Percentiles rank a stretch among this genome's conserved stretches.
Conservation (phyloP, 2,888 invertebrate genomes). For the Athalia cordata region DNA sequence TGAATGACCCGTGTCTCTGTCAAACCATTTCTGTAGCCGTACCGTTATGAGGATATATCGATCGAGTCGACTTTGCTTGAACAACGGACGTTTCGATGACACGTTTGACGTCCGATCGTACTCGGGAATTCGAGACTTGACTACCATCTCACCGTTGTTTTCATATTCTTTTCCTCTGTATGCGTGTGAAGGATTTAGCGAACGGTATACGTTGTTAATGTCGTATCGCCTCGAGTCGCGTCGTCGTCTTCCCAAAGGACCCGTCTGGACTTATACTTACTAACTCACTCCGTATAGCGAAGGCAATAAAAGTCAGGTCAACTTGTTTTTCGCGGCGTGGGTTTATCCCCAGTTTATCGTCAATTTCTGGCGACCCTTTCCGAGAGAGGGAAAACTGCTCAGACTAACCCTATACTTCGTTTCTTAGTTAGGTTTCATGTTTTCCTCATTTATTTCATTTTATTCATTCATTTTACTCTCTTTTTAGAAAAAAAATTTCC, state of each 20-base stretch:
- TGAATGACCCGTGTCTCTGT: constrained; percentile 29
- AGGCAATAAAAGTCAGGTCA: constrained; percentile 36
- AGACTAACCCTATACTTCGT: constrained; percentile 17
- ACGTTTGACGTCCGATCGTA: constrained; percentile 5
- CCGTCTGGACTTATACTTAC: constrained; percentile 31
- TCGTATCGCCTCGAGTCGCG: constrained; percentile 15
- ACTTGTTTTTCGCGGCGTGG: constrained; percentile 37
- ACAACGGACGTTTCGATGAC: constrained; percentile 10
- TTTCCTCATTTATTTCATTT: background rate
- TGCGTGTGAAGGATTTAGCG: constrained; percentile 18
- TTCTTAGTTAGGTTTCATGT: constrained; percentile 27
- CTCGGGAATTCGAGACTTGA: too few relatives aligned
- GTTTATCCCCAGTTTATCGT: constrained; percentile 41
- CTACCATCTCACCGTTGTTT: too few relatives aligned
- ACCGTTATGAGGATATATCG: background rate
- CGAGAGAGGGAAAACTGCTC: constrained; percentile 7
- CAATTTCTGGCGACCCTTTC: constrained; percentile 36
- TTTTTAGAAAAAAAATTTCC: background rate
- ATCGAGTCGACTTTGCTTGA: background rate
- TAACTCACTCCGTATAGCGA: constrained; percentile 13
- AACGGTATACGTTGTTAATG: constrained; percentile 23
- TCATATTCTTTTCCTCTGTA: too few relatives aligned
- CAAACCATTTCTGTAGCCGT: background rate
- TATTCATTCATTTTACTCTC: background rate
- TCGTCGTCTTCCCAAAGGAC: constrained; percentile 33